Evolutionary conservation across 2,797 vertebrate genomes (phyloP), one percentile per base, ranked within the genome.

Genomic region (Bothrops alternatus): DNA sequence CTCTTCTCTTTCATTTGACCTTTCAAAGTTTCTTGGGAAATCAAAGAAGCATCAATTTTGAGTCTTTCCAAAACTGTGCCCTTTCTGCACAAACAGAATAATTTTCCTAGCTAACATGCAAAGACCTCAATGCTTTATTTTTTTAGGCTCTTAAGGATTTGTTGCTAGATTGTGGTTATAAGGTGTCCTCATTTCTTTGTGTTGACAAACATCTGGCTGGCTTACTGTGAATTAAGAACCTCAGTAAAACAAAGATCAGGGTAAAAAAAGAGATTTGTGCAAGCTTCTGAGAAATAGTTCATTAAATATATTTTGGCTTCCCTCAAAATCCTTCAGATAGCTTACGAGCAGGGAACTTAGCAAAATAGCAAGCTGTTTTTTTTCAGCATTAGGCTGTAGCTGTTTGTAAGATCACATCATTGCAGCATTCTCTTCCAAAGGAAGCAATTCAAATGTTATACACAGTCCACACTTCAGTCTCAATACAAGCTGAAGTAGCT

Each of bases 21-120:
- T 96, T 93, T 85, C 73, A 90, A 89, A 60, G 82, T 91, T 94
- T 42, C 18, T 88, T 47, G 90, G 63, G 37, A 96, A 95, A 91
- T 93, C 28, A 86, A n/a, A 93, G 37, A 73, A 14, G 16, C 20
- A 26, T 92, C 57, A 93, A 42, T 94, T 93, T 73, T 2, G 13
- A 61, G 16, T 91, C 18, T 42, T 93, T 55, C 69, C 4, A 2
- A 3, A 20, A 89, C 61, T 23, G 25, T 94, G n/a, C 6, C 1
- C 28, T 93, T 94, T 91, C 82, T 86, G 63, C 86, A 56, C 58
- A 85, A 61, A n/a, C 86, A 88, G 65, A 32, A 50, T 82, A 73
- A 50, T 90, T 93, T 97, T 50, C 95, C 93, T 65, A 57, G 0
- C 16, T 93, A 92, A 93, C n/a, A 92, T 93, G 90, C 18, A 94